Percentiles rank a stretch among this genome's conserved stretches.
phyloP scores from a whole-genome alignment of 2,888 invertebrate genomes.

The Ormyrus thymus region DNA sequence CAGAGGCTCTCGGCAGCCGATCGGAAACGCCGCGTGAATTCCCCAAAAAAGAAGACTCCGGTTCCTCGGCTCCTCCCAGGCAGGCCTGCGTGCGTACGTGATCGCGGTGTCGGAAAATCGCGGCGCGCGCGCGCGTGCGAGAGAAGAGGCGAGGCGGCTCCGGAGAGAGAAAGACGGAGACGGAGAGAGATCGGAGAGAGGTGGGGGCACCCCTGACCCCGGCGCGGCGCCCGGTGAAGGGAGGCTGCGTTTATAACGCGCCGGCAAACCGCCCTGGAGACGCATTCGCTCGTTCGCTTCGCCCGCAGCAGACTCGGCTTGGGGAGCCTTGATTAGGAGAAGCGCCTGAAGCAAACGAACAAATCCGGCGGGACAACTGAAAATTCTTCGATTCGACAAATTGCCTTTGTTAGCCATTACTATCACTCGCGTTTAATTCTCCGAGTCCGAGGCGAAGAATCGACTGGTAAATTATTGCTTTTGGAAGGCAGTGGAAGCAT shows the following conservation, averaged over 20 bases:
- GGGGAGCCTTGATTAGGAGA: constrained; percentile 62
- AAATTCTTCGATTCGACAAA: no score
- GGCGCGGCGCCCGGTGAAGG: constrained; percentile 71
- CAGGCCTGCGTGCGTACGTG: neutral
- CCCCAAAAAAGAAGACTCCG: no score
- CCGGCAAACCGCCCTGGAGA: constrained; percentile 72
- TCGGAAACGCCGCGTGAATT: no score
- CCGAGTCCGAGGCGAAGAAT: constrained; percentile 22
- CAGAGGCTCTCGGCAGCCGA: no score
- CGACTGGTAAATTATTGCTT: constrained; percentile 2
- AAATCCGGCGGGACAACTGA: neutral
- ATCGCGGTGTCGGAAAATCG: neutral
- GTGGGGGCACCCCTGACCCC: constrained; percentile 75
- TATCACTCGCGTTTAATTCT: neutral
- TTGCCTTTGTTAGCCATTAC: no score
- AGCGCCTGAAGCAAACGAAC: constrained; percentile 24
- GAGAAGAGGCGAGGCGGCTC: neutral
- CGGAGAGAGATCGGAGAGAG: constrained; percentile 47
- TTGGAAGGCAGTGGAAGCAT: neutral
- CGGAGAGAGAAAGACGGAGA: constrained; percentile 60
- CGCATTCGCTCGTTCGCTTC: constrained; percentile 74
- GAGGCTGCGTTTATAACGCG: constrained; percentile 75
- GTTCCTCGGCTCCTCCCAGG: neutral
- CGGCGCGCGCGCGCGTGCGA: neutral
- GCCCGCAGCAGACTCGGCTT: constrained; percentile 69